Conservation (phyloP, 2,113 vertebrate genomes). For the Pithys albifrons region DNA sequence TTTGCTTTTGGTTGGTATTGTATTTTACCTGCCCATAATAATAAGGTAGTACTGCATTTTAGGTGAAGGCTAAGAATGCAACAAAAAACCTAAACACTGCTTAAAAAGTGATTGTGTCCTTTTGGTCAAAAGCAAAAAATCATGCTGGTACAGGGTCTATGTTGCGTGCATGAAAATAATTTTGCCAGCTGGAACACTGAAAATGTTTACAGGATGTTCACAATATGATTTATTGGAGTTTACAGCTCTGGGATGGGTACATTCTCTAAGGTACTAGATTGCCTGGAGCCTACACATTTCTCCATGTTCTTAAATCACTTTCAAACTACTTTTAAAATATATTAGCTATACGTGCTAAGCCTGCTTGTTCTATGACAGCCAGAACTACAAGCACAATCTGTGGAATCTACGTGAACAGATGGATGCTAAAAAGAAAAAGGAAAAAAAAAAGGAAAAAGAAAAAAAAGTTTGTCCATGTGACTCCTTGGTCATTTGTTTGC, state of each 20-base stretch:
- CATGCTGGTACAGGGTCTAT: background rate
- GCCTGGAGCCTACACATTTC: constrained; percentile 56
- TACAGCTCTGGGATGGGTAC: constrained; percentile 44
- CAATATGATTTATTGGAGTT: constrained; percentile 63
- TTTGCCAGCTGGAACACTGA: constrained; percentile 56
- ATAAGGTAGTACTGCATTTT: background rate
- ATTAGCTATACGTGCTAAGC: constrained; percentile 47
- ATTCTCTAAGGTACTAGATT: constrained; percentile 51
- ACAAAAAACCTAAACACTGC: background rate
- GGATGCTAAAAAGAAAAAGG: background rate
- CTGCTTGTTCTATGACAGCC: constrained; percentile 39
- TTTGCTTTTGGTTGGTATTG: background rate
- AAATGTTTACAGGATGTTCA: constrained; percentile 58
- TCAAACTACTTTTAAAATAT: constrained; percentile 43
- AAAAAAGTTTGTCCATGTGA: too few species aligned
- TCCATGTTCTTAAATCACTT: constrained; percentile 45
- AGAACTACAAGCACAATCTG: constrained; percentile 41
- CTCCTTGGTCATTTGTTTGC: too few species aligned
- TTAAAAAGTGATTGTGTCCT: background rate
- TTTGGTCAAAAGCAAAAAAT: background rate
- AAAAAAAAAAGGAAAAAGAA: background rate
- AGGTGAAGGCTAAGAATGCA: background rate
- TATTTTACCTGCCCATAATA: background rate
- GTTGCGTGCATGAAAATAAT: background rate
- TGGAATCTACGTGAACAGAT: constrained; percentile 38